Evolutionary conservation across 2,113 vertebrate species (phyloP), one percentile per base, ranked within the genome.

Genomic region (Caloenas nicobarica): DNA sequence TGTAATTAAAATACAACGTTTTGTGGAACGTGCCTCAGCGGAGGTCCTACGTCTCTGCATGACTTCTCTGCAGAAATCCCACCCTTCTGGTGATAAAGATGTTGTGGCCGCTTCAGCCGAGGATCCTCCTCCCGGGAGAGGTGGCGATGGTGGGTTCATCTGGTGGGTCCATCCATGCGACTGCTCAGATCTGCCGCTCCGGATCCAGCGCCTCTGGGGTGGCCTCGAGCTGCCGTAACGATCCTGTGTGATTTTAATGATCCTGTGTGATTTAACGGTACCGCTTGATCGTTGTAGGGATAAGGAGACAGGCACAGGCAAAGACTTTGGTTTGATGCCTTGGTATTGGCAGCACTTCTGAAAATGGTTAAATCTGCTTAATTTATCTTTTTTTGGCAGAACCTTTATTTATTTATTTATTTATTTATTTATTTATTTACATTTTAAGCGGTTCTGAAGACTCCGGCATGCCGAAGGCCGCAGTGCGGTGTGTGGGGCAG

Each of bases 231-330:
- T 18, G 66, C 36, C 77, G 42, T 13, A 38, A 80, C 0, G 1
- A 44, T 24, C 5, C 25, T 4, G 1, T 40, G 58, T 28, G 76
- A 86, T 94, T 74, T 50, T 13, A 38, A 77, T 0, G 1, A 44
- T 26, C 5, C 21, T 4, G 1, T 36, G 58, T 28, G 76, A 86
- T 94, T 74, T 85, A 79, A 85, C 1, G 9, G 46, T 50, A 31
- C 5, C 5, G 46, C 68, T 85, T 85, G 91, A 81, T 94, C 7
- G 1, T 83, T 50, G 78, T 61, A 53, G 81, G 89, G 73, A 50
- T 74, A 60, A 81, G 31, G 65, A 96, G 91, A 42, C 93, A 94
- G 79, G 93, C 91, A 96, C 60, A 88, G 96, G 85, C 95, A 94
- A 68, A 91, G 68, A 29, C 78, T 81, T 29, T 71, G 74, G 44